phyloP scores from a whole-genome alignment of 2,113 vertebrate species.

The Neofelis nebulosa region DNA sequence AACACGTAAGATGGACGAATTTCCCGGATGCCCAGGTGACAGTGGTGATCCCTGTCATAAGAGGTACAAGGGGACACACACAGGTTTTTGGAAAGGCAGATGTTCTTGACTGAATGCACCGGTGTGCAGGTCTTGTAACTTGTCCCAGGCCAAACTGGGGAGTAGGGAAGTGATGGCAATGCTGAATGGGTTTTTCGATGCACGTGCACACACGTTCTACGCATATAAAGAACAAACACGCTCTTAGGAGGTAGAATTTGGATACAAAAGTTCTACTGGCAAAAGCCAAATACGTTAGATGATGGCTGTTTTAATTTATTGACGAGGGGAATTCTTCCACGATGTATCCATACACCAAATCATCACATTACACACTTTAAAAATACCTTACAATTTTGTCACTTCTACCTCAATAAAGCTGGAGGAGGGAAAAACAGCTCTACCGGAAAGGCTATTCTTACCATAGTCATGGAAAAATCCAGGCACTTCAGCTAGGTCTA shows the following conservation, averaged over 20 bases:
- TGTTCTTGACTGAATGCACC: neutral
- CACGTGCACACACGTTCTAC: no score
- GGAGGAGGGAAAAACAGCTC: no score
- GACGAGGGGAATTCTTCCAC: no score
- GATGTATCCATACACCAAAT: no score
- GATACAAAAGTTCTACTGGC: neutral
- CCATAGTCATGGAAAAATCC: neutral
- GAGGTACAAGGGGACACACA: neutral
- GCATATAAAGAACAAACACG: no score
- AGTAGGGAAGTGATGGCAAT: neutral
- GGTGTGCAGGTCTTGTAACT: neutral
- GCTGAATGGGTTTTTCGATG: no score
- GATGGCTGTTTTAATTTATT: no score
- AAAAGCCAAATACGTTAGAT: neutral
- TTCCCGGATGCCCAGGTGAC: neutral
- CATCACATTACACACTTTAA: no score
- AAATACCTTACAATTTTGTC: no score
- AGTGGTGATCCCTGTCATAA: neutral
- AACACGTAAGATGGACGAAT: neutral
- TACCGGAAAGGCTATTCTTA: no score
- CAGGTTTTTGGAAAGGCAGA: neutral
- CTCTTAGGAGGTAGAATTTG: neutral
- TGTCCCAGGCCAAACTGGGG: neutral
- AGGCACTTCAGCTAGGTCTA: neutral
- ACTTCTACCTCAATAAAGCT: no score